These are phyloP conservation scores for Hermetia illucens DNA, from an alignment of 1,140 invertebrate genomes.

Conservation along the genomic window DNA sequence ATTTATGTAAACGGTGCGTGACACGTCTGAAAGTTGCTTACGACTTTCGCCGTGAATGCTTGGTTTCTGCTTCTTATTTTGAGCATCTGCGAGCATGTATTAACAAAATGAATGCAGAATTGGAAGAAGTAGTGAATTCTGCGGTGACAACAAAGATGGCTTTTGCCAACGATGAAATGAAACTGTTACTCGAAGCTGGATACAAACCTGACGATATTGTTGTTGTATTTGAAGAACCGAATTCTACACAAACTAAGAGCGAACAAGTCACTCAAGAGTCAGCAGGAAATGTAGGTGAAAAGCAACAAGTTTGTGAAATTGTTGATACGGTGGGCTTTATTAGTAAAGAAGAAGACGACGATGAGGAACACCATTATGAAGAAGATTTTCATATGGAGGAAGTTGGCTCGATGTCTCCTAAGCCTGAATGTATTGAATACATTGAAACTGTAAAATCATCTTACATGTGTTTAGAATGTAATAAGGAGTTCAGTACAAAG, in stretches of 20 bases:
- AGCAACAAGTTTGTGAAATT: background rate
- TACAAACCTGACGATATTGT: background rate
- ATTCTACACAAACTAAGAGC: too few relatives aligned
- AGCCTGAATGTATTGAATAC: background rate
- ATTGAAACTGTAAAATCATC: background rate
- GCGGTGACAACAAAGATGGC: background rate
- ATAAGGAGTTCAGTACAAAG: conserved; percentile 39
- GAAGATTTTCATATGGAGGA: background rate
- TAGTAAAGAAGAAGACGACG: background rate
- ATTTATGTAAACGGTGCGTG: conserved; percentile 8
- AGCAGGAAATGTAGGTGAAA: conserved; percentile 2
- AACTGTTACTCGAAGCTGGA: background rate
- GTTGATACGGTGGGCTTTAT: background rate
- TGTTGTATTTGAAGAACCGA: background rate
- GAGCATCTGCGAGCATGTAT: conserved; percentile 10
- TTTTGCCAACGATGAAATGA: background rate
- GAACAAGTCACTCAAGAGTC: background rate
- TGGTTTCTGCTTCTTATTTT: conserved; percentile 6
- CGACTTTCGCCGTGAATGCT: conserved; percentile 5
- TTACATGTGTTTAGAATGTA: conserved; percentile 38
- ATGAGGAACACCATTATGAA: too few relatives aligned
- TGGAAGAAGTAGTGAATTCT: conserved; percentile 7
- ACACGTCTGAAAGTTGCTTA: conserved; percentile 7
- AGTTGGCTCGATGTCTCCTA: too few relatives aligned
- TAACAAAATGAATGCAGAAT: conserved; percentile 8